Evolutionary conservation across 1,140 invertebrate genomes (phyloP).

Genomic region (Eufriesea mexicana): DNA sequence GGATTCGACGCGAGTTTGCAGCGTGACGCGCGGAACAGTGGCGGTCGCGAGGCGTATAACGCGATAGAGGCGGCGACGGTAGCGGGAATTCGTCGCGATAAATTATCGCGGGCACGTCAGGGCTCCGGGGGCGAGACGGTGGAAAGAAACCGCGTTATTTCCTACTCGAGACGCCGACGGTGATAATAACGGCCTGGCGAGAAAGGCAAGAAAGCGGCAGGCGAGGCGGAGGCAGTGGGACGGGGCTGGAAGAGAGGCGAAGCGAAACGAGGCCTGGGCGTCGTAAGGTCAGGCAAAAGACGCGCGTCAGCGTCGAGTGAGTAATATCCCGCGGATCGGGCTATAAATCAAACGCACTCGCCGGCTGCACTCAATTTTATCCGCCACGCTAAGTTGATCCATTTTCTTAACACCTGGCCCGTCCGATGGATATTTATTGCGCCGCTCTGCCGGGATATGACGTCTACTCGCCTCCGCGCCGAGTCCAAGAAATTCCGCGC

Average conservation of each 20-base stretch:
- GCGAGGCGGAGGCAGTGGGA: neutral
- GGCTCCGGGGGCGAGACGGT: neutral
- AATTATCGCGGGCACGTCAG: neutral
- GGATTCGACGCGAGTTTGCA: no score
- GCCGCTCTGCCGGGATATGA: neutral
- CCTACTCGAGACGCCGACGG: neutral
- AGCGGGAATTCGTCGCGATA: slow-evolving; percentile 3
- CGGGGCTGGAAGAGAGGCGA: neutral
- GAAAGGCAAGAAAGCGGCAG: neutral
- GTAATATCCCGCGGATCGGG: slow-evolving; percentile 43
- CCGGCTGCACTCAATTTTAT: slow-evolving; percentile 51
- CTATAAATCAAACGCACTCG: slow-evolving; percentile 52
- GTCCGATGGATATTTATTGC: slow-evolving; percentile 54
- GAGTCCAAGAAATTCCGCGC: slow-evolving; percentile 25
- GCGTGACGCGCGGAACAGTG: no score
- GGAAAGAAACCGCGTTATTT: slow-evolving; percentile 31
- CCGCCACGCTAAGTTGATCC: slow-evolving; percentile 50
- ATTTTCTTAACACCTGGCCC: slow-evolving; percentile 54
- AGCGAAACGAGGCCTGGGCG: neutral
- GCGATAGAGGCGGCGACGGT: neutral
- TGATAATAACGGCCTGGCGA: neutral
- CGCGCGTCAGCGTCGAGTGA: slow-evolving; percentile 47
- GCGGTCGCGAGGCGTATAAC: neutral
- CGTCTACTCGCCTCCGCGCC: neutral
- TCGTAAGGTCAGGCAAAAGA: slow-evolving; percentile 43